phyloP scores from a whole-genome alignment of 2,113 vertebrate genomes.

The Accipiter cooperii region DNA sequence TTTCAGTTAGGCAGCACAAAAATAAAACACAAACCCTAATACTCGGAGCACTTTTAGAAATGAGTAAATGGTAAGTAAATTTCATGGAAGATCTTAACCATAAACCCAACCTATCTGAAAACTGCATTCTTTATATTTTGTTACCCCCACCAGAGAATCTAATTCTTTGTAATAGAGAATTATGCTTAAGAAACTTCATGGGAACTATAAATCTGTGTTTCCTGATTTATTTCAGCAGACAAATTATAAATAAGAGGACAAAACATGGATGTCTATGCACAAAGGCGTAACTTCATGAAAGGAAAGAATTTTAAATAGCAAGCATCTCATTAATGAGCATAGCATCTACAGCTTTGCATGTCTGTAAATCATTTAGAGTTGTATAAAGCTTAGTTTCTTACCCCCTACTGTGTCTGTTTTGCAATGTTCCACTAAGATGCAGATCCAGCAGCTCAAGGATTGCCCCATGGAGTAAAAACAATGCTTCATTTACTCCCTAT shows the following conservation, averaged over 20 bases:
- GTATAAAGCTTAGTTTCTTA: neutral
- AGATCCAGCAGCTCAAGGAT: neutral
- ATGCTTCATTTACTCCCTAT: neutral
- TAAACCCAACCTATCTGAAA: neutral
- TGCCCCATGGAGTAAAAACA: constrained; percentile 20
- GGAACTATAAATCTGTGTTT: neutral
- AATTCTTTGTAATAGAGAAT: neutral
- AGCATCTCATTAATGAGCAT: neutral
- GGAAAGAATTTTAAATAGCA: neutral
- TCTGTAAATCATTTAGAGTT: neutral
- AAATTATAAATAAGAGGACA: neutral
- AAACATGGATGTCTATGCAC: neutral
- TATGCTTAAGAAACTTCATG: neutral
- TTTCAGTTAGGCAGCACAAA: neutral
- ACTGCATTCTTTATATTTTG: neutral
- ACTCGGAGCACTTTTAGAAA: neutral
- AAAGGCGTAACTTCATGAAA: neutral
- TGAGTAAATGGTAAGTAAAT: neutral
- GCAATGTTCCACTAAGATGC: neutral
- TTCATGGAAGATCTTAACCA: neutral
- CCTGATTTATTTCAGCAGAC: neutral
- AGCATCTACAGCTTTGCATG: neutral
- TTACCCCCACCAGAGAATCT: neutral
- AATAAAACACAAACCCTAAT: neutral
- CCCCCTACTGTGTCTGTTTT: constrained; percentile 18